Evolutionary conservation across 2,888 invertebrate genomes (phyloP).

Genomic region (Scaptomyza reducta): DNA sequence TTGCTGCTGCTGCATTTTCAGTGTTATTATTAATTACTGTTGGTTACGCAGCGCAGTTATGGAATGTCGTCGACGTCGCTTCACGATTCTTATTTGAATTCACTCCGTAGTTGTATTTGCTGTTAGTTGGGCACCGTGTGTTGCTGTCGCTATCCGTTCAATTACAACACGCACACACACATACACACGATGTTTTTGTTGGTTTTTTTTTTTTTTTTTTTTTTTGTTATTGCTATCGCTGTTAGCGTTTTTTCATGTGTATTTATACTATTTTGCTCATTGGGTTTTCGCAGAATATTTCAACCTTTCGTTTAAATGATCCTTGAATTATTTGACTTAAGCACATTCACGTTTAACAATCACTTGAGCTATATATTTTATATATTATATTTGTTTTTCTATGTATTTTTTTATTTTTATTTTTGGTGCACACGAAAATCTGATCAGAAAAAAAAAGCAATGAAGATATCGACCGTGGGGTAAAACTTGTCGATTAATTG

Average conservation of each 20-base stretch:
- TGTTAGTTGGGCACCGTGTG: constrained; percentile 35
- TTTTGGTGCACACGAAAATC: constrained; percentile 60
- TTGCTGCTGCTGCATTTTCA: constrained; percentile 42
- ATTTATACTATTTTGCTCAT: constrained; percentile 58
- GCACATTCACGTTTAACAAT: constrained; percentile 31
- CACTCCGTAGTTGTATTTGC: constrained; percentile 30
- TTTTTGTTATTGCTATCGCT: constrained; percentile 56
- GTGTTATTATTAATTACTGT: constrained; percentile 32
- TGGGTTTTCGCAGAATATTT: constrained; percentile 27
- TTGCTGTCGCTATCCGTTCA: constrained; percentile 51
- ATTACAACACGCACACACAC: constrained; percentile 52
- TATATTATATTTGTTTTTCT: constrained; percentile 50
- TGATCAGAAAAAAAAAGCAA: constrained; percentile 65
- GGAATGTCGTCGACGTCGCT: constrained; percentile 66
- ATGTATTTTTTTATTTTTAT: constrained; percentile 39
- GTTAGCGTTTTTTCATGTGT: constrained; percentile 68
- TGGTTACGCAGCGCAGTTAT: constrained; percentile 65
- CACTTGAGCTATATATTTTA: constrained; percentile 33
- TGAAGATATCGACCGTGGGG: constrained; percentile 81
- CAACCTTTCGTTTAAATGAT: constrained; percentile 31
- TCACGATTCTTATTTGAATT: constrained; percentile 59
- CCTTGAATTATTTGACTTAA: constrained; percentile 26
- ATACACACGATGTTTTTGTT: constrained; percentile 48
- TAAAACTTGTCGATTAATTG: constrained; percentile 72
- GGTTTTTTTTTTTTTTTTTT: constrained; percentile 49